A percentile compares a stretch with the other conserved stretches of the same genome.
Conservation (phyloP, 2,888 invertebrate genomes). For the Graphium colonna region DNA sequence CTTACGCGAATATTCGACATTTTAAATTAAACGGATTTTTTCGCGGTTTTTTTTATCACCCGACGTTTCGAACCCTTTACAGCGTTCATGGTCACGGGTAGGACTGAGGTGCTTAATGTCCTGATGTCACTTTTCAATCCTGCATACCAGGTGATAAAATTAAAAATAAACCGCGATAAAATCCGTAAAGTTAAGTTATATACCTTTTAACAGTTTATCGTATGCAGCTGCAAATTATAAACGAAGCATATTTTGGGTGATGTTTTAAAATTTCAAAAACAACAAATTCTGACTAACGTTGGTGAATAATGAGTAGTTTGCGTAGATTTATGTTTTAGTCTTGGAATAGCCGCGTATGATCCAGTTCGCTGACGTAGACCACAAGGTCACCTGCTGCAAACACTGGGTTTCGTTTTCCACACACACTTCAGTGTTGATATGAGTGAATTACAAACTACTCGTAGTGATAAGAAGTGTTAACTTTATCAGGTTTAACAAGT, state of each 20-base stretch:
- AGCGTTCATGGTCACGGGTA: too few relatives aligned
- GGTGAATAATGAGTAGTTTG: neutral
- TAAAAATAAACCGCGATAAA: too few relatives aligned
- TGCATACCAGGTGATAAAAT: too few relatives aligned
- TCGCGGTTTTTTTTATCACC: too few relatives aligned
- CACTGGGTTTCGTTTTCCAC: slow-evolving; percentile 12
- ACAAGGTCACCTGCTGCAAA: slow-evolving; percentile 4
- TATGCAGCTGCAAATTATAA: neutral
- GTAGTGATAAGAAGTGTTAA: slow-evolving; percentile 1
- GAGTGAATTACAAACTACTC: slow-evolving; percentile 8
- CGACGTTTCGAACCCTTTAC: too few relatives aligned
- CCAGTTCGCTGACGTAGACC: slow-evolving; percentile 7
- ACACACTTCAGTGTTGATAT: slow-evolving; percentile 12
- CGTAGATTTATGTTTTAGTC: too few relatives aligned
- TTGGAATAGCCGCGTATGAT: neutral
- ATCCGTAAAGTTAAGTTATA: too few relatives aligned
- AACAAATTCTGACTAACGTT: neutral
- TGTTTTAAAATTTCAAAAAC: neutral
- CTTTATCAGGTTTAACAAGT: neutral
- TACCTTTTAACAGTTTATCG: neutral
- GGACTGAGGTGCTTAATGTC: too few relatives aligned
- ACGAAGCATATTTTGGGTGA: neutral
- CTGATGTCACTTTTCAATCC: too few relatives aligned
- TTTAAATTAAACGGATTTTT: too few relatives aligned
- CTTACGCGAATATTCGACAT: too few relatives aligned